A percentile compares a stretch with the other conserved stretches of the same genome.
Evolutionary conservation across 1,140 invertebrate genomes (phyloP).

Genomic region (Macrosteles quadrilineatus): DNA sequence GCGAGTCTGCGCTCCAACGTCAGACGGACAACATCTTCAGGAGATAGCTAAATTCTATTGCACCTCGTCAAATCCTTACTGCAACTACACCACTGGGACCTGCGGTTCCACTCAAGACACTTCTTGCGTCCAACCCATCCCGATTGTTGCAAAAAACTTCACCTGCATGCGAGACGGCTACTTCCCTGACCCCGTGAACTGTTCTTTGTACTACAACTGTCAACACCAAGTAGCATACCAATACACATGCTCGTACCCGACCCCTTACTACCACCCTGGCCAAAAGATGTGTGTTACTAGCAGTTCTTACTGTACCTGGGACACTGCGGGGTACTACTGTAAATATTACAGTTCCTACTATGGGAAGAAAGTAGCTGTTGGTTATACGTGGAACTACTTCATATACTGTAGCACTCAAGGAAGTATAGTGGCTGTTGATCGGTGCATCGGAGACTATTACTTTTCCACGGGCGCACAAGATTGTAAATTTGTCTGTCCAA

Average conservation of each 20-base stretch:
- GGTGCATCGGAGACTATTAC: neutral
- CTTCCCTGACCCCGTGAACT: neutral
- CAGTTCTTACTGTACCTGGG: neutral
- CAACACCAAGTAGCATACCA: neutral
- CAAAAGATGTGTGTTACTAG: neutral
- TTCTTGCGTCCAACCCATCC: neutral
- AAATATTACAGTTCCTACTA: neutral
- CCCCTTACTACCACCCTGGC: neutral
- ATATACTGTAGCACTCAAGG: neutral
- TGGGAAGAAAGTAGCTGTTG: neutral
- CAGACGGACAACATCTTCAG: neutral
- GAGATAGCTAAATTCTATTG: neutral
- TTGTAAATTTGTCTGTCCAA: neutral
- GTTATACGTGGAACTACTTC: neutral
- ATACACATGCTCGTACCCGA: neutral
- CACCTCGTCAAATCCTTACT: neutral
- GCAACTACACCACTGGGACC: neutral
- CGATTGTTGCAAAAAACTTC: neutral
- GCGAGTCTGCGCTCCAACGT: neutral
- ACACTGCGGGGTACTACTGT: neutral
- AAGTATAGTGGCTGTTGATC: neutral
- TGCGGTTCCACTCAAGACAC: neutral
- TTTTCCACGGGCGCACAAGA: neutral
- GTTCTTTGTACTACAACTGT: neutral
- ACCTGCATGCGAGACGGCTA: neutral